These are phyloP conservation scores for Eudasyphora cyanicolor DNA, from an alignment of 2,888 invertebrate genomes.

Conservation along the genomic window DNA sequence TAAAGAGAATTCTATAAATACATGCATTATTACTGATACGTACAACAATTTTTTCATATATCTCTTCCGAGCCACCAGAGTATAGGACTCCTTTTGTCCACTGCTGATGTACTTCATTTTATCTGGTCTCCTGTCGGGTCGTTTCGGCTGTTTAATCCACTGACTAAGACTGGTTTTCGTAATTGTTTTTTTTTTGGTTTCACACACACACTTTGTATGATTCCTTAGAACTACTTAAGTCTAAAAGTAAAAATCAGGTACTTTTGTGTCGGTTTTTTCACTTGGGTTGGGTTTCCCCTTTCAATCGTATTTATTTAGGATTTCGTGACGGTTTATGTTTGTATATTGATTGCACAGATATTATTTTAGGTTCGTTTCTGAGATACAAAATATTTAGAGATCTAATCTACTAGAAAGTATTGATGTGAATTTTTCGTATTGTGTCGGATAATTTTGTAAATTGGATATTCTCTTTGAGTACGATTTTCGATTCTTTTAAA, in stretches of 20 bases:
- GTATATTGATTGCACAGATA: slow-evolving; percentile 8
- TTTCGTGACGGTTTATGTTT: not conserved
- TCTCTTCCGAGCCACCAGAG: slow-evolving; percentile 79
- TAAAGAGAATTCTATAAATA: slow-evolving; percentile 9
- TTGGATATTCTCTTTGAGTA: not conserved
- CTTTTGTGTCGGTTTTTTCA: slow-evolving; percentile 26
- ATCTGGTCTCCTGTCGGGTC: slow-evolving; percentile 11
- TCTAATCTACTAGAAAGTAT: not conserved
- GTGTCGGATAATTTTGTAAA: not conserved
- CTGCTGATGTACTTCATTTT: slow-evolving; percentile 78
- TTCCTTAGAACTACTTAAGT: slow-evolving; percentile 35
- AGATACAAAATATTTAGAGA: not conserved
- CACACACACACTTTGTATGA: not conserved
- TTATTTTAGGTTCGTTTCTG: not conserved
- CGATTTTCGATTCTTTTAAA: not conserved
- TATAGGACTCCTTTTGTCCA: slow-evolving; percentile 79
- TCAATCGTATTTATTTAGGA: not conserved
- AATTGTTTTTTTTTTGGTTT: slow-evolving; percentile 33
- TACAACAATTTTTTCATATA: slow-evolving; percentile 80
- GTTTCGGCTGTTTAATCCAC: slow-evolving; percentile 40
- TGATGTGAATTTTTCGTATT: not conserved
- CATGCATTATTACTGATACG: slow-evolving; percentile 66
- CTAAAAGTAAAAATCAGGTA: slow-evolving; percentile 60
- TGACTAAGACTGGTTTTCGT: slow-evolving; percentile 12
- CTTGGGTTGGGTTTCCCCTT: not conserved